Conservation (phyloP, 2,113 vertebrate genomes). For the Australoheros scitulus region DNA sequence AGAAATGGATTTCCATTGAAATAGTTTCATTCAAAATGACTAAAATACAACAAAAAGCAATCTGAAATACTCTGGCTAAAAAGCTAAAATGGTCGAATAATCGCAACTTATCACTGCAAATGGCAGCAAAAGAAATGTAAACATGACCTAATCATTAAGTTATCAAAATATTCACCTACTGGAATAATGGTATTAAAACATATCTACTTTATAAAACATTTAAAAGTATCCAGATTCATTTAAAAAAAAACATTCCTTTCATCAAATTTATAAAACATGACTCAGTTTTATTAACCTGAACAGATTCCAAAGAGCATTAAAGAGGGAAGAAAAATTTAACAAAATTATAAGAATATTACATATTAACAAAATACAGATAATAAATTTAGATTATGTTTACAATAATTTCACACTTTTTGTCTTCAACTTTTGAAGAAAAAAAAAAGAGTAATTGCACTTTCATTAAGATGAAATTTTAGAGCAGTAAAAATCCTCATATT, state of each 20-base stretch:
- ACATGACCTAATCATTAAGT: background rate
- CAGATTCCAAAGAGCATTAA: constrained; percentile 56
- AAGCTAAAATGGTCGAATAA: background rate
- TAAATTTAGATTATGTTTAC: constrained; percentile 69
- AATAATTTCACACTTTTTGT: constrained; percentile 63
- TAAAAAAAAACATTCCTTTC: background rate
- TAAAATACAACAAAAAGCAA: too few species aligned
- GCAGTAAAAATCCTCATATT: constrained; percentile 25
- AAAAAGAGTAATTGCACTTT: constrained; percentile 77
- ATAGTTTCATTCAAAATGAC: too few species aligned
- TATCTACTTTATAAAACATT: background rate
- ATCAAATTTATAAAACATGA: constrained; percentile 25
- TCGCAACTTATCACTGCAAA: too few species aligned
- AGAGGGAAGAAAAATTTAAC: constrained; percentile 11
- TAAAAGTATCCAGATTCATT: background rate
- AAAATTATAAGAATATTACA: constrained; percentile 68
- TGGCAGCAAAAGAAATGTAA: too few species aligned
- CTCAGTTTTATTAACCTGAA: constrained; percentile 71
- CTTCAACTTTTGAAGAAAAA: constrained; percentile 32
- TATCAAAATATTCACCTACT: background rate
- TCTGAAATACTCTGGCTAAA: background rate
- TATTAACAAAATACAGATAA: constrained; percentile 69
- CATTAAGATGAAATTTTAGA: constrained; percentile 37
- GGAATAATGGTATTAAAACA: too few species aligned
- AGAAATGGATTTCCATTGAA: too few species aligned